Conservation (phyloP, 2,113 vertebrate species). For the Dasyprocta punctata region DNA sequence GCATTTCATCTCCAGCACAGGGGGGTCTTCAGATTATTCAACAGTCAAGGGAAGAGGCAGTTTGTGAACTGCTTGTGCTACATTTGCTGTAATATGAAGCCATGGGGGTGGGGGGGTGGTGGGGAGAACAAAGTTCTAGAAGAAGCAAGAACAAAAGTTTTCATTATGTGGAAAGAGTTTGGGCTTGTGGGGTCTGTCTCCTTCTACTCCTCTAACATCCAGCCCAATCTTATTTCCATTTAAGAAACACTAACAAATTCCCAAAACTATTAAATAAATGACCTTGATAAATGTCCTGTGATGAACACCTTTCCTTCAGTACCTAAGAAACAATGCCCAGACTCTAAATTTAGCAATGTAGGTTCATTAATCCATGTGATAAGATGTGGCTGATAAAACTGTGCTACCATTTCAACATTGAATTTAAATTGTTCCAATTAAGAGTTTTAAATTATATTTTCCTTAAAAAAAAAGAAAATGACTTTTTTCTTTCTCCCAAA, state of each 20-base stretch:
- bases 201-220: background rate
- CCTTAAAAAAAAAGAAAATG: background rate
- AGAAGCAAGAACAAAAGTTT: conserved; percentile 37
- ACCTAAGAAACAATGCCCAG: background rate
- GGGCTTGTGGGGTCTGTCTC: background rate
- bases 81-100: conserved; percentile 65
- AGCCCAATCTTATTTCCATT: background rate
- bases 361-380: background rate
- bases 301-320: background rate
- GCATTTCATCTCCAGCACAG: conserved; percentile 47
- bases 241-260: background rate
- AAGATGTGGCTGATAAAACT: background rate
- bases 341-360: background rate
- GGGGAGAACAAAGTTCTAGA: background rate
- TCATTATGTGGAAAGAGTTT: background rate
- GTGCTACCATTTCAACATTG: background rate
- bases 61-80: conserved; percentile 60
- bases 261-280: conserved; percentile 8
- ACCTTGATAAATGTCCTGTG: background rate
- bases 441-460: background rate
- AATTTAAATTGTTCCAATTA: background rate
- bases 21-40: conserved; percentile 69
- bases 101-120: background rate
- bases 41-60: conserved; percentile 62
- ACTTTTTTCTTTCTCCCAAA: background rate